Conservation (phyloP, 2,797 vertebrate genomes). For the Trematomus bernacchii region DNA sequence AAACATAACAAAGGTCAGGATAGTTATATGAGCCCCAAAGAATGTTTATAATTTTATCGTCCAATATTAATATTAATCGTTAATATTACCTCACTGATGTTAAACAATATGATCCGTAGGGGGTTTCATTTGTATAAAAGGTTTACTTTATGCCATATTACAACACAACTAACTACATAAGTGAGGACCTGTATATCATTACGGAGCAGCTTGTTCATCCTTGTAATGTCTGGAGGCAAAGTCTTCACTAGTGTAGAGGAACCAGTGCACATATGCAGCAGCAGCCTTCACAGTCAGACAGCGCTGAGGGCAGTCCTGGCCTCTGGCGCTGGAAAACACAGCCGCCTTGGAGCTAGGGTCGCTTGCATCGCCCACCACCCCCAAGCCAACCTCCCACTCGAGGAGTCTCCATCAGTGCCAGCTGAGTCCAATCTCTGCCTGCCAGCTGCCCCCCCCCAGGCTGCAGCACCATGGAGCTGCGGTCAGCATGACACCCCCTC, state of each 20-base stretch:
- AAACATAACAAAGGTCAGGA: background rate
- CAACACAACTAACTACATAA: background rate
- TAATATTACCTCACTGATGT: no score
- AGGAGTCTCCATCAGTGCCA: conserved; percentile 62
- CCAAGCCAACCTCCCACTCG: conserved; percentile 38
- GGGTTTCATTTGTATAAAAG: conserved; percentile 13
- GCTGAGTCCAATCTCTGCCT: conserved; percentile 75
- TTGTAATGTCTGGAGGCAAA: background rate
- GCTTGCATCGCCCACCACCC: conserved; percentile 10
- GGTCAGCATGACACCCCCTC: conserved; percentile 66
- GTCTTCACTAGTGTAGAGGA: conserved; percentile 1
- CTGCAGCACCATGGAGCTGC: conserved; percentile 45
- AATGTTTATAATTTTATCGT: background rate
- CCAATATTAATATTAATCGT: background rate
- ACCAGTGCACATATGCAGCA: conserved; percentile 8
- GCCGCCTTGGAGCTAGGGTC: conserved; percentile 47
- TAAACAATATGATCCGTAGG: background rate
- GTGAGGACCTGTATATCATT: background rate
- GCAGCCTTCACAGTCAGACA: conserved; percentile 28
- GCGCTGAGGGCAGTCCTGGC: conserved; percentile 39
- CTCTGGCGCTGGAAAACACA: conserved; percentile 51
- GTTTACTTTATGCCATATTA: background rate
- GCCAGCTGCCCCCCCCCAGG: conserved; percentile 58
- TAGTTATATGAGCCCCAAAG: conserved; percentile 8
- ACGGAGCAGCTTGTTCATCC: background rate